phyloP scores from a whole-genome alignment of 2,888 invertebrate genomes.

The Orthonevra nobilis region DNA sequence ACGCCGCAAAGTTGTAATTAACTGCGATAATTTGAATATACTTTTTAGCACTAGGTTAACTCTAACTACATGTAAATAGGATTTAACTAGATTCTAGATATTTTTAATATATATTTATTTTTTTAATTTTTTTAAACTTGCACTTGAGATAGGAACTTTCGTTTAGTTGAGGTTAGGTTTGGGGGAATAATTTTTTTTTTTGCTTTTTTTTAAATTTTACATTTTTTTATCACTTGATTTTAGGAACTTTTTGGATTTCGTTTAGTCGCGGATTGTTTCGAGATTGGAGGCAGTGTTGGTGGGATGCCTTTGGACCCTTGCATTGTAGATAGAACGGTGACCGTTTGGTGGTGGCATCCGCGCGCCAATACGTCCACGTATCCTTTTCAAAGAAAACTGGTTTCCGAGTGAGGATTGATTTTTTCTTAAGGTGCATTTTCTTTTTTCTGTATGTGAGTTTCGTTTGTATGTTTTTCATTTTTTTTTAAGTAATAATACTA shows the following conservation, averaged over 20 bases:
- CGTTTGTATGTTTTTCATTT: conserved; percentile 64
- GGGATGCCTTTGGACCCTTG: conserved; percentile 51
- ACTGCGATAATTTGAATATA: conserved; percentile 51
- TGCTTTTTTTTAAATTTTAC: too few species aligned
- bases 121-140: conserved; percentile 41
- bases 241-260: conserved; percentile 61
- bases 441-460: conserved; percentile 67
- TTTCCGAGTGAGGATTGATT: conserved; percentile 75
- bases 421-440: conserved; percentile 75
- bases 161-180: conserved; percentile 72
- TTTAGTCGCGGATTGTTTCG: conserved; percentile 21
- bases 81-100: conserved; percentile 32
- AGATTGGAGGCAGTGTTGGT: conserved; percentile 27
- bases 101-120: conserved; percentile 5
- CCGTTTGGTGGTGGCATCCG: conserved; percentile 55
- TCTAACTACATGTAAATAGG: conserved; percentile 53
- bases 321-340: conserved; percentile 54
- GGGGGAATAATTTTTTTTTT: conserved; percentile 42
- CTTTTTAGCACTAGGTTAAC: conserved; percentile 25
- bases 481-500: conserved; percentile 67
- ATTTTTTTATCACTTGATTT: conserved; percentile 65
- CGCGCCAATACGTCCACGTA: conserved; percentile 70
- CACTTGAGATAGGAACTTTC: conserved; percentile 73
- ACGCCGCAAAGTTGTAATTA: conserved; percentile 55
- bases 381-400: conserved; percentile 69